Evolutionary conservation across 2,113 vertebrate species (phyloP).

Genomic region (Microcebus griseorufus): DNA sequence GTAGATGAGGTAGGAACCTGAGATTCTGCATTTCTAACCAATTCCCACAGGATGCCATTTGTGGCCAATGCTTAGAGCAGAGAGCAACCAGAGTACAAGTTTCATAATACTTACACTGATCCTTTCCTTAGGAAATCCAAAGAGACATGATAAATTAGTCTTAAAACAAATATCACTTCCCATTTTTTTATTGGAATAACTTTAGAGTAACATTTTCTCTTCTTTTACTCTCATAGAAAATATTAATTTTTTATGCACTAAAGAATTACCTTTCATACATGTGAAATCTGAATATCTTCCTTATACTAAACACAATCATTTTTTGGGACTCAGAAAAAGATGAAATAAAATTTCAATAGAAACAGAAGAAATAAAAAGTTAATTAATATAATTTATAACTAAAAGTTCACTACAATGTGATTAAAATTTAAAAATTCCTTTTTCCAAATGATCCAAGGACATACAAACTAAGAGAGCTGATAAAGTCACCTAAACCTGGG

Average conservation of each 20-base stretch:
- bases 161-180: background rate
- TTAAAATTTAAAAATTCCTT: background rate
- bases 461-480: background rate
- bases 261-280: background rate
- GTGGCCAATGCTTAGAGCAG: background rate
- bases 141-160: background rate
- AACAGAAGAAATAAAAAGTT: background rate
- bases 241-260: background rate
- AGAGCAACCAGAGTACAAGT: background rate
- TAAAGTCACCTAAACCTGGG: background rate
- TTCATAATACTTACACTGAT: background rate
- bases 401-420: background rate
- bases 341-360: constrained; percentile 17
- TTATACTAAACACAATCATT: background rate
- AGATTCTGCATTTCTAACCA: background rate
- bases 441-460: background rate
- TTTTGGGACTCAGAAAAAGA: background rate
- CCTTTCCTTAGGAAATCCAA: background rate
- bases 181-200: background rate
- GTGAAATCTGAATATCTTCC: background rate
- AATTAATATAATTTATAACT: background rate
- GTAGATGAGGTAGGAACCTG: background rate
- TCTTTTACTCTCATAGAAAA: background rate
- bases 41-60: background rate
- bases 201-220: background rate